Percentiles rank a stretch among this genome's conserved stretches.
These are phyloP conservation scores for Mystacides longicornis DNA, from an alignment of 2,888 invertebrate genomes.

Conservation along the genomic window DNA sequence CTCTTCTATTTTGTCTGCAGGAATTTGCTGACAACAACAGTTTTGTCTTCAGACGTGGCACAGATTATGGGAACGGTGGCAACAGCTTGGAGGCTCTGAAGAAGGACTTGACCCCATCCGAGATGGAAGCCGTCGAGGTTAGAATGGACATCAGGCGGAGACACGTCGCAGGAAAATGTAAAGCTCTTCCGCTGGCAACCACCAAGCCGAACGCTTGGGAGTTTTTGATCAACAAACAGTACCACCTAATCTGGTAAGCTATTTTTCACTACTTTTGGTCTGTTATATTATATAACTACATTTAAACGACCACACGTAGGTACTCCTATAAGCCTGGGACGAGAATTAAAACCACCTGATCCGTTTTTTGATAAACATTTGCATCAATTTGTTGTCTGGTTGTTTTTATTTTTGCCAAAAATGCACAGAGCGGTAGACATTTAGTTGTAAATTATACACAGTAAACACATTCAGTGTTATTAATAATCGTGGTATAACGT, in stretches of 20 bases:
- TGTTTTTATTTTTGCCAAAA: neutral
- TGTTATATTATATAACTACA: neutral
- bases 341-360: too few species aligned
- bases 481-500: too few species aligned
- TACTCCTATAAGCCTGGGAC: neutral
- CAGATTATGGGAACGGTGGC: constrained; percentile 34
- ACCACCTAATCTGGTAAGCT: constrained; percentile 70
- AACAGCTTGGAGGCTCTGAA: constrained; percentile 26
- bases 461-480: too few species aligned
- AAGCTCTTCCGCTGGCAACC: constrained; percentile 39
- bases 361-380: neutral
- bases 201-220: constrained; percentile 79
- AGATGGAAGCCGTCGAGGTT: constrained; percentile 51
- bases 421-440: neutral
- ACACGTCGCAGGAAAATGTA: constrained; percentile 53
- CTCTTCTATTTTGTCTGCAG: constrained; percentile 32
- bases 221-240: constrained; percentile 71
- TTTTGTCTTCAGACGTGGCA: constrained; percentile 32
- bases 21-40: constrained; percentile 42
- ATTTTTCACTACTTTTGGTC: too few species aligned
- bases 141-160: constrained; percentile 53
- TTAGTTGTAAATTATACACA: too few species aligned
- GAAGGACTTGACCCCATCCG: constrained; percentile 40
- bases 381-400: neutral
- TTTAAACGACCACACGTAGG: neutral